Percentiles rank a stretch among this genome's conserved stretches.
phyloP scores from a whole-genome alignment of 2,113 vertebrate genomes.

The Phycodurus eques region DNA sequence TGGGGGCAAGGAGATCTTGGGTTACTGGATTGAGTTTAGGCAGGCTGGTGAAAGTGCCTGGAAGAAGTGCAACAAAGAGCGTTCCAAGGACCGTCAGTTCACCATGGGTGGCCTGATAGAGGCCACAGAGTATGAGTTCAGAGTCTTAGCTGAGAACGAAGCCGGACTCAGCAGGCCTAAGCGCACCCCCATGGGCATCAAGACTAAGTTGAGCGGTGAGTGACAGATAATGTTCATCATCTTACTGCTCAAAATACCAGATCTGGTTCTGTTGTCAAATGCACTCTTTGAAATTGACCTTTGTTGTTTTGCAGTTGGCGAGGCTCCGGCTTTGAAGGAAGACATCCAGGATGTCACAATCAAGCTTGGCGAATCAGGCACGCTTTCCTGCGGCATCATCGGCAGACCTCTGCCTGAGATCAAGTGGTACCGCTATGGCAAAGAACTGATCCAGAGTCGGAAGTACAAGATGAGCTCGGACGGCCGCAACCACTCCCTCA shows the following conservation, averaged over 20 bases:
- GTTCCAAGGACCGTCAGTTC: conserved; percentile 92
- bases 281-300: background rate
- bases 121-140: conserved; percentile 96
- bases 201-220: conserved; percentile 95
- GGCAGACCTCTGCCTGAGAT: conserved; percentile 97
- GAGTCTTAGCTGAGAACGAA: conserved; percentile 93
- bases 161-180: conserved; percentile 91
- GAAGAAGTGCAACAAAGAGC: conserved; percentile 97
- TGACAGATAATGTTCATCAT: conserved; percentile 61
- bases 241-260: background rate
- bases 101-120: conserved; percentile 93
- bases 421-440: conserved; percentile 95
- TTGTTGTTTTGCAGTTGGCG: conserved; percentile 80
- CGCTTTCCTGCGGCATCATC: conserved; percentile 88
- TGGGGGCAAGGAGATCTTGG: conserved; percentile 95
- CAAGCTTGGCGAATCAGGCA: conserved; percentile 88
- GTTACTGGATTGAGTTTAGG: conserved; percentile 96
- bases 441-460: conserved; percentile 92
- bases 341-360: conserved; percentile 88
- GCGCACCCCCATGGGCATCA: conserved; percentile 91
- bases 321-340: conserved; percentile 86
- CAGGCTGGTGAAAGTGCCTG: conserved; percentile 92
- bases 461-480: conserved; percentile 99
- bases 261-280: background rate
- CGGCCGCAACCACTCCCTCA: conserved; percentile 90